phyloP scores from a whole-genome alignment of 2,113 vertebrate species.

The Oreotrochilus melanogaster region DNA sequence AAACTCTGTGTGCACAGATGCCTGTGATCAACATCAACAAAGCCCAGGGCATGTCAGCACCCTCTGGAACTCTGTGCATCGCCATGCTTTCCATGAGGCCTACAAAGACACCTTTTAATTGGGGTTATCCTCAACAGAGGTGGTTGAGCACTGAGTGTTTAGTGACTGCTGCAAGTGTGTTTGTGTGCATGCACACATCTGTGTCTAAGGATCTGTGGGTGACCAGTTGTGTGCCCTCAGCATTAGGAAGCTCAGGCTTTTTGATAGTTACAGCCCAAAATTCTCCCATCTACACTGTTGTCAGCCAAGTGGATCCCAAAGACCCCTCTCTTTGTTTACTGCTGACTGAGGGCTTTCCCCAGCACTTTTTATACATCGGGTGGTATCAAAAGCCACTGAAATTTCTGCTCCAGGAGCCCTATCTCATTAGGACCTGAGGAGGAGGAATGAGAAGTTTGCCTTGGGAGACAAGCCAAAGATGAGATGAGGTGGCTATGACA shows the following conservation, averaged over 20 bases:
- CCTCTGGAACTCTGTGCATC: not conserved
- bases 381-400: not conserved
- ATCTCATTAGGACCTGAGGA: not conserved
- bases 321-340: not conserved
- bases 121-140: not conserved
- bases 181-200: rapidly evolving
- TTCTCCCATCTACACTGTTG: not conserved
- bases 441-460: not conserved
- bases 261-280: not conserved
- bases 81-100: not conserved
- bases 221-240: not conserved
- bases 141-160: not conserved
- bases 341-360: not conserved
- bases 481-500: not conserved
- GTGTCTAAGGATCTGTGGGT: not conserved
- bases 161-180: rapidly evolving
- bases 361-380: not conserved
- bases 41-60: not conserved
- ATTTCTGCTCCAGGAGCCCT: not conserved
- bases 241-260: not conserved
- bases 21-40: not conserved
- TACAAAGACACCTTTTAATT: not conserved
- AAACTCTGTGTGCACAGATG: not conserved
- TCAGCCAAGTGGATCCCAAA: not conserved
- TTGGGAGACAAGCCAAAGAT: not conserved